A percentile compares a stretch with the other conserved stretches of the same genome.
phyloP scores from a whole-genome alignment of 2,888 invertebrate genomes.

The Dexiosoma caninum region DNA sequence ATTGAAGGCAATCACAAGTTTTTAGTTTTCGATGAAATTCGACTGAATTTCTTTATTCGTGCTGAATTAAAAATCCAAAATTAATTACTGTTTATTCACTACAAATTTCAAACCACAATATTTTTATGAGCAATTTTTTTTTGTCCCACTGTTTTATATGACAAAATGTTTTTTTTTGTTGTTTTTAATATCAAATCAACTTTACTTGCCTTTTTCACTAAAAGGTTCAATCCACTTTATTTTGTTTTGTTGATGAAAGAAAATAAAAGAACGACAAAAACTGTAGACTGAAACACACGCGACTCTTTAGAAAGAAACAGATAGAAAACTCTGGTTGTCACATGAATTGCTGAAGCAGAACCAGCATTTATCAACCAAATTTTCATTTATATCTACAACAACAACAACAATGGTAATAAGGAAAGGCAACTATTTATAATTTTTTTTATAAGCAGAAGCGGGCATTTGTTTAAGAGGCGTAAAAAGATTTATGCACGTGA shows the following conservation, averaged over 20 bases:
- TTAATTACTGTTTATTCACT: too few relatives aligned
- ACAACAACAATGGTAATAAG: background rate
- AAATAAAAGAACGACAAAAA: background rate
- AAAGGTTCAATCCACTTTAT: slow-evolving; percentile 60
- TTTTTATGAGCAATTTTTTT: too few relatives aligned
- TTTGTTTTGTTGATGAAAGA: slow-evolving; percentile 15
- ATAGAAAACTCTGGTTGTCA: slow-evolving; percentile 44
- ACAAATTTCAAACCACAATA: too few relatives aligned
- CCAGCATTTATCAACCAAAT: slow-evolving; percentile 16
- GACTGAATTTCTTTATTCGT: too few relatives aligned
- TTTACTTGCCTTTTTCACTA: slow-evolving; percentile 18
- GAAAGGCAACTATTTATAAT: background rate
- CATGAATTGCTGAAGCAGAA: slow-evolving; percentile 60
- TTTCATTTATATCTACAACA: background rate
- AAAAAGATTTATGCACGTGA: background rate
- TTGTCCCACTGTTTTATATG: slow-evolving; percentile 9
- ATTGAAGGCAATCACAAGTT: too few relatives aligned
- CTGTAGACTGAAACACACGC: background rate
- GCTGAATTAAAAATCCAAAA: too few relatives aligned
- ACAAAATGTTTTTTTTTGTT: slow-evolving; percentile 5
- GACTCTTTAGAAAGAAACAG: background rate
- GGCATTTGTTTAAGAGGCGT: background rate
- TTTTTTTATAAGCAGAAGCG: background rate
- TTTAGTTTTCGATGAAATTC: too few relatives aligned
- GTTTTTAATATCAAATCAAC: slow-evolving; percentile 8